Evolutionary conservation across 2,797 vertebrate species (phyloP), one percentile per base, ranked within the genome.

Genomic region (Pangasius macronema): DNA sequence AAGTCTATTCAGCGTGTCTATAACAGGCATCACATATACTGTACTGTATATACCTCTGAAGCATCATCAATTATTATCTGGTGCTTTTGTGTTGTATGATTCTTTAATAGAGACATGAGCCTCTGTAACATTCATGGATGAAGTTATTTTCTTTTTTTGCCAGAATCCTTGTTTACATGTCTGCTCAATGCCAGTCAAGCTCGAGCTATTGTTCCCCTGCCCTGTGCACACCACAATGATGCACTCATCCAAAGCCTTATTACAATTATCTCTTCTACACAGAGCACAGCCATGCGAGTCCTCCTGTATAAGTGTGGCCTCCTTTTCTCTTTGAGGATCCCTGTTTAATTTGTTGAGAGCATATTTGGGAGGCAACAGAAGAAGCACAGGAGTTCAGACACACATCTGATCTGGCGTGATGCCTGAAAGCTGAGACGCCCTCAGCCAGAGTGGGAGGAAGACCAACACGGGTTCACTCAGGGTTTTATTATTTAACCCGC

Each of bases 241-340:
- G 79, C 65, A 84, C 89, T 91, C 90, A 91, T 91, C 88, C 90
- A 85, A 85, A 89, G 86, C 88, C 57, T 73, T 83, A 88, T 92
- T 87, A 87, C 83, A 85, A 89, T 93, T 92, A 93, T 92, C 91
- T 92, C 89, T 86, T 82, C 83, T 86, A 84, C 91, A 88, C 91
- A 91, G 90, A 85, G 85, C 91, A 88, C 91, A 91, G 89, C 89
- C 90, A 89, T 90, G 89, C 79, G 81, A 92, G 76, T n/a, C 82
- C 91, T 90, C 90, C 86, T 86, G 14, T 89, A 55, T 61, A 87
- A 91, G 75, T 87, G 88, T 85, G 61, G 83, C 61, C 65, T 85
- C 59, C 80, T 80, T 79, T 72, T 85, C 82, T 88, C 86, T 79
- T 86, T 88, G 87, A 88, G 84, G 77, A 84, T 73, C 55, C 1